Base-by-base conservation (phyloP, 2,113 vertebrate species). In the Cryptomyrus ogoouensis region DNA sequence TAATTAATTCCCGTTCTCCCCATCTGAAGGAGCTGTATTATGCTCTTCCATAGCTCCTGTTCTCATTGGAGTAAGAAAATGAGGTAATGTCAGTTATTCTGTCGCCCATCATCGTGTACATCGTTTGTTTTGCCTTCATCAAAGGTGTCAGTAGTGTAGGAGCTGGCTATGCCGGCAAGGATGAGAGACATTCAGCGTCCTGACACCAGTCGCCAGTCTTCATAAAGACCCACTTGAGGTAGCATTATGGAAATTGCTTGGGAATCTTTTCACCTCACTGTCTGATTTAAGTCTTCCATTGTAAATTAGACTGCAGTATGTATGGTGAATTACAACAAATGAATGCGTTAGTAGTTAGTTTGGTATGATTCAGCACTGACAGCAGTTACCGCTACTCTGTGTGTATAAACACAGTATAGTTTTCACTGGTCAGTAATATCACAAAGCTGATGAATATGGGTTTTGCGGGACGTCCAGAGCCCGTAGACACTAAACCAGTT, bases 281-380 rank as follows among this genome's bases (percentile, higher is more conserved):
- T 87, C n/a, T 53, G 15, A 4, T 87, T 13, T 87, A 52, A 39
- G 85, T 87, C 85, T 87, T 87, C 85, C 49, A 87, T 56, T 87
- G 27, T 87, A 35, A 87, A 87, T 87, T 35, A 19, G 85, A 27
- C 35, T 42, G 46, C 50, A 27, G 13, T 87, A 9, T 87, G 27
- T 52, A 87, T 87, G 85, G n/a, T 19, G 4, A 53, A 17, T 87
- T 53, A 35, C 84, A 52, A 87, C 46, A 27, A 24, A 85, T 49
- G 8, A 46, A 12, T 47, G 42, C 19, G 1, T 50, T 53, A 7
- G n/a, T 87, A 84, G 77, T 50, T 46, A 47, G 46, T 87, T 53
- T 52, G 49, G 27, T 87, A 35, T 87, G 84, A 49, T 53, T 87
- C 27, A 15, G 85, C 83, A 49, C n/a, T 50, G 21, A 15, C 83